phyloP scores from a whole-genome alignment of 2,888 invertebrate genomes.

The Drosophila vallismaia region DNA sequence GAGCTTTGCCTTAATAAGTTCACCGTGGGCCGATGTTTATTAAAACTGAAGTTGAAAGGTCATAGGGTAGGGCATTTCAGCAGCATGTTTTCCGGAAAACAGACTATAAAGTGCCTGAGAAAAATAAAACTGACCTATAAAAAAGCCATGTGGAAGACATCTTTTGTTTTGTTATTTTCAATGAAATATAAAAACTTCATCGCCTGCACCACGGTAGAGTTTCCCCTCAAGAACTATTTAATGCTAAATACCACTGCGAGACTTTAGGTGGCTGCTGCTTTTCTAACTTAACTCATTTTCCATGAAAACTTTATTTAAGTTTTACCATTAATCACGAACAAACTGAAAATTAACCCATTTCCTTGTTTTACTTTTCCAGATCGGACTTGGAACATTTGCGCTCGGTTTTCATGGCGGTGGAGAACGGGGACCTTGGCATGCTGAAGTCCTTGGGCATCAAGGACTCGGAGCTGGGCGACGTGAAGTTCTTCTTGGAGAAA shows the following conservation, averaged over 20 bases:
- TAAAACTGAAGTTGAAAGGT: neutral
- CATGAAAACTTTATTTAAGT: slow-evolving; percentile 22
- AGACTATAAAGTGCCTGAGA: neutral
- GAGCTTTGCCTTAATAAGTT: slow-evolving; percentile 6
- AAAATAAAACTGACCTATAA: neutral
- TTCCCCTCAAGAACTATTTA: neutral
- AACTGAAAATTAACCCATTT: slow-evolving; percentile 17
- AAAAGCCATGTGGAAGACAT: too few relatives aligned
- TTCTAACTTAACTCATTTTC: slow-evolving; percentile 11
- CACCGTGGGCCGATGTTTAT: slow-evolving; percentile 10
- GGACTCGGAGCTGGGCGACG: slow-evolving; percentile 96
- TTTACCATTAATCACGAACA: slow-evolving; percentile 19
- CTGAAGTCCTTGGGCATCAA: slow-evolving; percentile 96
- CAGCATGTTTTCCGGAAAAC: neutral
- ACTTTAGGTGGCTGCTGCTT: slow-evolving; percentile 4
- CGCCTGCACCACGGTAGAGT: neutral
- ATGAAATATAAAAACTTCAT: too few relatives aligned
- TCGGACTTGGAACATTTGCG: slow-evolving; percentile 96
- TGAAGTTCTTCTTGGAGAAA: slow-evolving; percentile 98
- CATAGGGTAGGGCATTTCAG: neutral
- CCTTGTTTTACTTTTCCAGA: slow-evolving; percentile 85
- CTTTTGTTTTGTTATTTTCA: too few relatives aligned
- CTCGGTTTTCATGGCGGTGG: slow-evolving; percentile 97
- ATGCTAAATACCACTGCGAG: slow-evolving; percentile 2
- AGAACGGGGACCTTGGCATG: slow-evolving; percentile 97